Conservation (phyloP, 2,888 invertebrate species). For the Dioctria linearis region DNA sequence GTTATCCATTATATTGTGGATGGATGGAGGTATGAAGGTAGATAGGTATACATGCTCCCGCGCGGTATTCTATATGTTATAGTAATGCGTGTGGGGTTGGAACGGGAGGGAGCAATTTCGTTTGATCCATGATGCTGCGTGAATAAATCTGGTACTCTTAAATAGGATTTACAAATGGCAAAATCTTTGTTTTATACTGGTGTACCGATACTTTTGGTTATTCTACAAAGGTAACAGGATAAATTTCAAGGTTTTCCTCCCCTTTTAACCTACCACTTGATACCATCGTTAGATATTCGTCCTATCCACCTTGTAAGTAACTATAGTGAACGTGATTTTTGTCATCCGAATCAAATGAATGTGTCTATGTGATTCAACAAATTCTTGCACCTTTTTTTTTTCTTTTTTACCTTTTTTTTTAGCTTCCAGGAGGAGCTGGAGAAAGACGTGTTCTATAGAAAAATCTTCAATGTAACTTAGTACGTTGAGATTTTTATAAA, state of each 20-base stretch:
- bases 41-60: background rate
- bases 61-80: background rate
- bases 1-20: background rate
- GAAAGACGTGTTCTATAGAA: background rate
- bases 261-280: background rate
- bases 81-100: too few relatives aligned
- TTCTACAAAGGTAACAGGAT: slow-evolving; percentile 14
- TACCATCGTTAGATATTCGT: background rate
- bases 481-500: slow-evolving; percentile 17
- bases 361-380: slow-evolving; percentile 18
- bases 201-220: slow-evolving; percentile 27
- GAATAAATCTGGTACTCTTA: slow-evolving; percentile 12
- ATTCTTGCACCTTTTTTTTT: background rate
- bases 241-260: background rate
- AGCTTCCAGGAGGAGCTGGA: background rate
- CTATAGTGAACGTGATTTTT: slow-evolving; percentile 32
- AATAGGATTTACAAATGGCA: slow-evolving; percentile 4
- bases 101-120: background rate
- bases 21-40: too few relatives aligned
- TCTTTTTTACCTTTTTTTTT: background rate
- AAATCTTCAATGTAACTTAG: slow-evolving; percentile 30
- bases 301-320: background rate
- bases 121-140: background rate
- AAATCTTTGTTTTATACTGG: slow-evolving; percentile 27
- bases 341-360: slow-evolving; percentile 25